A percentile compares a stretch with the other conserved stretches of the same genome.
Conservation (phyloP, 2,113 vertebrate genomes). For the Prunella himalayana region DNA sequence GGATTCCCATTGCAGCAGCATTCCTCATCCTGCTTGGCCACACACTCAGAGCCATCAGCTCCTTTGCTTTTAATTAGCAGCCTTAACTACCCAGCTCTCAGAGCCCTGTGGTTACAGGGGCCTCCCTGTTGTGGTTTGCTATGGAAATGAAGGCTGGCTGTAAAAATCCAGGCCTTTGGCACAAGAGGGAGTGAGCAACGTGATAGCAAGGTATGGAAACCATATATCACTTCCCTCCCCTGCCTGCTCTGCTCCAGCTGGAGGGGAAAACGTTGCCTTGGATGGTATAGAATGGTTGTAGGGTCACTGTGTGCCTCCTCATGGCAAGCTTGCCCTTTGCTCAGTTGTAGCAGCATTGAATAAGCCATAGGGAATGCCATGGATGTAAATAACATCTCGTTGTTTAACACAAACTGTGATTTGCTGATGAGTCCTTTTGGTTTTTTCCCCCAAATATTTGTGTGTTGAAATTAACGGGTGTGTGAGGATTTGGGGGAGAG, state of each 20-base stretch:
- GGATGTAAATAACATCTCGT: background rate
- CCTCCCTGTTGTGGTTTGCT: background rate
- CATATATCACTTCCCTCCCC: fast-evolving
- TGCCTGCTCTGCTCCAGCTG: background rate
- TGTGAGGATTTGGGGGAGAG: background rate
- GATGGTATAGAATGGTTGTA: background rate
- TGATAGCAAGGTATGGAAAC: background rate
- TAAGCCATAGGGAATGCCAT: fast-evolving
- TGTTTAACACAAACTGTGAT: background rate
- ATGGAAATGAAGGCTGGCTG: background rate
- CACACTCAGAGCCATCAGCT: background rate
- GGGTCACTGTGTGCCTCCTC: background rate
- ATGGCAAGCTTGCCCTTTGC: background rate
- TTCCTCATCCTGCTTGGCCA: background rate
- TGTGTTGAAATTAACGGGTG: background rate
- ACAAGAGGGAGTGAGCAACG: background rate
- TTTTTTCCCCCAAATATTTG: fast-evolving
- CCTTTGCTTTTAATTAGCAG: background rate
- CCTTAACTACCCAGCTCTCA: fast-evolving
- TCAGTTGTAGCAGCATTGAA: background rate
- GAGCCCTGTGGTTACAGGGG: background rate
- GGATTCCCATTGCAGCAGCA: background rate
- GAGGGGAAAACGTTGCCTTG: background rate
- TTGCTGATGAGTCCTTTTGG: background rate
- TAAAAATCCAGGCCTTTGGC: background rate